Conservation (phyloP, 2,888 invertebrate genomes). For the Teinopalpus imperialis region DNA sequence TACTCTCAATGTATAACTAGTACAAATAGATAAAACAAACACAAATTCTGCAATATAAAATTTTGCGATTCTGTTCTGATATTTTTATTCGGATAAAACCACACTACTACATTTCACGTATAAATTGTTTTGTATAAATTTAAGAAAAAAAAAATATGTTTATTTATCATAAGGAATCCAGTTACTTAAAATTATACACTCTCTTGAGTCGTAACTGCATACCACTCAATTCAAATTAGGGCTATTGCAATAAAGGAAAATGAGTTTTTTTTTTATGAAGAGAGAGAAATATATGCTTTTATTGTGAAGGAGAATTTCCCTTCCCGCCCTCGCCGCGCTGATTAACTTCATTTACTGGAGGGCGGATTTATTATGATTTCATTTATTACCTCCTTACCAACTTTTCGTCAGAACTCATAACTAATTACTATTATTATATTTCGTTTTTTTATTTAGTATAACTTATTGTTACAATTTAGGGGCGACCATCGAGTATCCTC, state of each 20-base stretch:
- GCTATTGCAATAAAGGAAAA: slow-evolving; percentile 76
- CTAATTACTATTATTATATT: slow-evolving; percentile 21
- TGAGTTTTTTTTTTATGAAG: slow-evolving; percentile 76
- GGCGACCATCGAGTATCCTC: too few species aligned
- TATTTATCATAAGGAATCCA: slow-evolving; percentile 38
- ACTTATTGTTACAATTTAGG: too few species aligned
- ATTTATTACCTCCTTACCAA: slow-evolving; percentile 40
- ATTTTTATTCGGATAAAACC: too few species aligned
- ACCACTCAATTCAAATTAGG: slow-evolving; percentile 80
- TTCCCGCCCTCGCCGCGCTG: slow-evolving; percentile 52
- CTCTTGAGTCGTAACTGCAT: slow-evolving; percentile 80
- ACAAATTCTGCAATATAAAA: too few species aligned
- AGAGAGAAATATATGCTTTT: slow-evolving; percentile 74
- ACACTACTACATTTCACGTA: too few species aligned
- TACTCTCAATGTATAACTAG: too few species aligned
- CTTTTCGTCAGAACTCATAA: slow-evolving; percentile 17
- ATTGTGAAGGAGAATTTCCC: slow-evolving; percentile 62
- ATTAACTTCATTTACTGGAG: slow-evolving; percentile 74
- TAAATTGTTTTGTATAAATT: too few species aligned
- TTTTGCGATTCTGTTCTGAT: too few species aligned
- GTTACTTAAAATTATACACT: slow-evolving; percentile 76
- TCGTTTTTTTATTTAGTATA: too few species aligned
- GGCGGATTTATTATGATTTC: slow-evolving; percentile 74
- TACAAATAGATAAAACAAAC: too few species aligned
- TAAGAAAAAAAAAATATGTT: slow-evolving; percentile 33